phyloP scores from a whole-genome alignment of 2,888 invertebrate species.

The Tolmerus cingulatus region DNA sequence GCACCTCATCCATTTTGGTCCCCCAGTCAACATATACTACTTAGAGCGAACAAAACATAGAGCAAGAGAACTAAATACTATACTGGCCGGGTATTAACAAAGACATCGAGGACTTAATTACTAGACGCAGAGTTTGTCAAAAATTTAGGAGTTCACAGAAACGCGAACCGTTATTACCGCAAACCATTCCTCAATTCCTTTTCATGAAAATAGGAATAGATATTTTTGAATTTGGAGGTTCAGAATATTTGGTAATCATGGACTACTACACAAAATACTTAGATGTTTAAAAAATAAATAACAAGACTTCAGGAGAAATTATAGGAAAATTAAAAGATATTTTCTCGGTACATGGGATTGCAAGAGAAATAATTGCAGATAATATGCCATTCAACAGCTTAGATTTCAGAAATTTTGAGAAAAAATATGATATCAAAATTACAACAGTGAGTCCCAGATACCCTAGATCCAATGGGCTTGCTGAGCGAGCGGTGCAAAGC shows the following conservation, averaged over 20 bases:
- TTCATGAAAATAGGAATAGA: not conserved
- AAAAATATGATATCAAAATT: not conserved
- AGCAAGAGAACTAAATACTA: not conserved
- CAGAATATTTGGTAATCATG: not conserved
- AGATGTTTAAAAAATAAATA: not conserved
- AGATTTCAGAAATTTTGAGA: too few species aligned
- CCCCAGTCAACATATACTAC: too few species aligned
- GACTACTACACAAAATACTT: not conserved
- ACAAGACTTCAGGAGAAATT: not conserved
- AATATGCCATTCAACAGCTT: too few species aligned
- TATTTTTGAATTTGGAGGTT: not conserved
- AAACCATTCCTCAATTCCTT: not conserved
- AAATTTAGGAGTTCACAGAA: not conserved
- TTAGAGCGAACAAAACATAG: not conserved
- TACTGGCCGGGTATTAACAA: not conserved
- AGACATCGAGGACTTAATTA: not conserved
- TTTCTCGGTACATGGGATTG: slow-evolving; percentile 47
- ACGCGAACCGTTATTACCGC: not conserved
- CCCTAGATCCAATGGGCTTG: not conserved
- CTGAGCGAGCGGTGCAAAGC: not conserved
- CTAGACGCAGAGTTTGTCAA: not conserved
- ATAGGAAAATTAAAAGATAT: not conserved
- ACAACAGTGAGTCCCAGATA: not conserved
- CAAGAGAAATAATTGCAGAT: not conserved
- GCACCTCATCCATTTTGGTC: too few species aligned